Percentiles rank a stretch among this genome's conserved stretches.
Evolutionary conservation across 2,797 vertebrate species (phyloP).

Genomic region (Lutjanus argentimaculatus): DNA sequence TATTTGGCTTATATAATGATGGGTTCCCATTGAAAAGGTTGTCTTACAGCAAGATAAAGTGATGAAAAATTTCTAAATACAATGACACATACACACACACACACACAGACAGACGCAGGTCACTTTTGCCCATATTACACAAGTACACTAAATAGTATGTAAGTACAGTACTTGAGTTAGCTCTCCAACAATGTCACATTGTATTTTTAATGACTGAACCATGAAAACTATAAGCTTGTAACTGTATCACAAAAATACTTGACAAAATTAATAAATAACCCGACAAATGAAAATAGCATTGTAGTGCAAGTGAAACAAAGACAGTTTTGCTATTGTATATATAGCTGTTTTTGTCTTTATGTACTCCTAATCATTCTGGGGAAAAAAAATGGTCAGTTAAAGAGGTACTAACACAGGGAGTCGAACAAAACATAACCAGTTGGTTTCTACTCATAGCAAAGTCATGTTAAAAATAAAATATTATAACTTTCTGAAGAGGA

Average conservation of each 20-base stretch:
- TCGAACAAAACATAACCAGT: not conserved
- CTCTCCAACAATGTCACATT: too few species aligned
- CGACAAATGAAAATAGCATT: not conserved
- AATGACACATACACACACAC: too few species aligned
- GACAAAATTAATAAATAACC: too few species aligned
- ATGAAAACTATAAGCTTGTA: not conserved
- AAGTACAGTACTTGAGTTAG: too few species aligned
- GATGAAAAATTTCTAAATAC: too few species aligned
- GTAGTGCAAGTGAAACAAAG: not conserved
- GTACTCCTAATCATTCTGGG: not conserved
- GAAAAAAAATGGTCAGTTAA: not conserved
- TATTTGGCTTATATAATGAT: too few species aligned
- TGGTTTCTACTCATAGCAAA: slow-evolving; percentile 2
- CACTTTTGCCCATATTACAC: too few species aligned
- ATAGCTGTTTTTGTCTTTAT: not conserved
- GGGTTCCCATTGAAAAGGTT: too few species aligned
- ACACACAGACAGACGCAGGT: too few species aligned
- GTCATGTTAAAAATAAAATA: slow-evolving; percentile 1
- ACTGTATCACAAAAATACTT: not conserved
- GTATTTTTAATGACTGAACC: too few species aligned
- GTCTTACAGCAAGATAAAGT: too few species aligned
- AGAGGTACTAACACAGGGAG: not conserved
- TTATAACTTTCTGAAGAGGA: slow-evolving; percentile 25
- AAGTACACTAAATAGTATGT: too few species aligned
- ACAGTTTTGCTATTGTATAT: not conserved